A percentile compares a stretch with the other conserved stretches of the same genome.
These are phyloP conservation scores for Leptinotarsa undecemlineata DNA, from an alignment of 1,140 invertebrate species.

Conservation along the genomic window DNA sequence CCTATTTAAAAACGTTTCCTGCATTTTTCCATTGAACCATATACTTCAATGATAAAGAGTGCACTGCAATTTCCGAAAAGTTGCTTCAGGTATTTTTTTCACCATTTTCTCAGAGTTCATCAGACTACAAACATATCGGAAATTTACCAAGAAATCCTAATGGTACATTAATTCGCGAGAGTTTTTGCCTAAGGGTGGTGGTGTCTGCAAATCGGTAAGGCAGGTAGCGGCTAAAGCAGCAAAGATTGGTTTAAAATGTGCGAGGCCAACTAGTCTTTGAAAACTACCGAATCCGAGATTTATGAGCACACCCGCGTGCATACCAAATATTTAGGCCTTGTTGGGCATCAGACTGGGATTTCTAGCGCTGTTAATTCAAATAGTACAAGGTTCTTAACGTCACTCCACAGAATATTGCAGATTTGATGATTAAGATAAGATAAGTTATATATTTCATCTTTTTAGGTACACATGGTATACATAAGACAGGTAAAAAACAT, in stretches of 20 bases:
- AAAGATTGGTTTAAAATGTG: not conserved
- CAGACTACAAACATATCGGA: not conserved
- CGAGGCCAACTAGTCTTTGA: constrained; percentile 3
- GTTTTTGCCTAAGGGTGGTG: not conserved
- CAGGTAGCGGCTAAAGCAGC: not conserved
- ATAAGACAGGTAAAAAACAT: no score
- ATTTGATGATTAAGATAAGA: no score
- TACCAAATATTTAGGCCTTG: not conserved
- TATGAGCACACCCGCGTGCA: constrained; percentile 1
- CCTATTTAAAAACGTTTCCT: no score
- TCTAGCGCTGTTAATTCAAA: not conserved
- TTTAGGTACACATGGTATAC: no score
- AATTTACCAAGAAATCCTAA: not conserved
- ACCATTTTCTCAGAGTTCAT: not conserved
- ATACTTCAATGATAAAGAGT: no score
- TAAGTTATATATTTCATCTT: no score
- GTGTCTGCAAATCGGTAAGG: not conserved
- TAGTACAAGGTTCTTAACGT: no score
- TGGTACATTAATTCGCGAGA: not conserved
- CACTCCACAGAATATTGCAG: no score
- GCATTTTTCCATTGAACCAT: no score
- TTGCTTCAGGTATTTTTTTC: no score
- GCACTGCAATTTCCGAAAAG: no score
- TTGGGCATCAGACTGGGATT: not conserved
- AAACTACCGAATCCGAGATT: constrained; percentile 5